phyloP scores from a whole-genome alignment of 2,113 vertebrate genomes.

The Heteronetta atricapilla region DNA sequence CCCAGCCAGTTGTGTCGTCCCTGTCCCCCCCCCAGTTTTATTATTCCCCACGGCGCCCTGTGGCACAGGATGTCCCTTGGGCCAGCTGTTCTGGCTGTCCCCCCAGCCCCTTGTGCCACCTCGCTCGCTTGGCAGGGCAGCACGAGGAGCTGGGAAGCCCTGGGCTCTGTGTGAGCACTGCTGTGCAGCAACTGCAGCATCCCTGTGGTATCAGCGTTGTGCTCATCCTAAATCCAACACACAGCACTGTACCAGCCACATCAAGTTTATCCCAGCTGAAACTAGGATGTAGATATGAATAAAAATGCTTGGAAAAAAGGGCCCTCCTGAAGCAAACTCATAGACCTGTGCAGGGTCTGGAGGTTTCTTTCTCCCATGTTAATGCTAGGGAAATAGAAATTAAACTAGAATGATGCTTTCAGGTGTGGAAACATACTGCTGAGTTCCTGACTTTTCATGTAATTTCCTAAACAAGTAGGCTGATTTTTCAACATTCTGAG shows the following conservation, averaged over 20 bases:
- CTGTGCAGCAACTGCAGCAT: neutral
- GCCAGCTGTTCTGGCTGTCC: neutral
- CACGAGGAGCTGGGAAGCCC: neutral
- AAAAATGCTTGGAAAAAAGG: neutral
- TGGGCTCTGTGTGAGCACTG: neutral
- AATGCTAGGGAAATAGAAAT: neutral
- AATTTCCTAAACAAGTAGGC: neutral
- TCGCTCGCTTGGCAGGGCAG: neutral
- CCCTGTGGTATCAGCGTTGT: neutral
- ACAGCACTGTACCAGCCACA: neutral
- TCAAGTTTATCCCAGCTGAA: neutral
- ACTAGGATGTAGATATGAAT: neutral
- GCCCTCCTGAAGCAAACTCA: neutral
- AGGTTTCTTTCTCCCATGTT: neutral
- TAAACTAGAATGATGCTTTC: neutral
- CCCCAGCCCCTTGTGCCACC: neutral
- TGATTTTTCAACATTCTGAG: slow-evolving; percentile 22
- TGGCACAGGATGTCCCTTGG: neutral
- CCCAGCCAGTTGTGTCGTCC: neutral
- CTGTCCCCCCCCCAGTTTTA: neutral
- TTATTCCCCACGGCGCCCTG: too few relatives aligned
- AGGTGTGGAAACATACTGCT: neutral
- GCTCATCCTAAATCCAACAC: neutral
- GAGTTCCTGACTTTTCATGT: neutral
- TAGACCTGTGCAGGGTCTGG: neutral